phyloP scores from a whole-genome alignment of 2,888 invertebrate genomes.

The Drosophila melanosoma region DNA sequence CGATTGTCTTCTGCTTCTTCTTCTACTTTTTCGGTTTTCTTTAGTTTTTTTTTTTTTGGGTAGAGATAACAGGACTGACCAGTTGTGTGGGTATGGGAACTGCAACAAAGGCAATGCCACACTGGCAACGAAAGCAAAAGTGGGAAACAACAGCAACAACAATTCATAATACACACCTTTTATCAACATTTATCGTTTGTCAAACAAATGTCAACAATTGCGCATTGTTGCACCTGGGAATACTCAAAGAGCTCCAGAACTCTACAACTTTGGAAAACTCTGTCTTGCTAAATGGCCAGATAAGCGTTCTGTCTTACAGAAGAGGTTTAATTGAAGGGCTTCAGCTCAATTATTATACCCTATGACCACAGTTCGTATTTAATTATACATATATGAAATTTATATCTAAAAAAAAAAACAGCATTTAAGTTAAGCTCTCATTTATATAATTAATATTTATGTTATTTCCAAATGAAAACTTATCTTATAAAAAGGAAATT shows the following conservation, averaged over 20 bases:
- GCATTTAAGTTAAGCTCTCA: not conserved
- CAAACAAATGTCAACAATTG: conserved; percentile 78
- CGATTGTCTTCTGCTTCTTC: not conserved
- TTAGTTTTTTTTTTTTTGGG: conserved; percentile 39
- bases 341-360: conserved; percentile 31
- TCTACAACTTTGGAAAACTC: conserved; percentile 31
- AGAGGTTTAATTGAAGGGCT: conserved; percentile 49
- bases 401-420: not conserved
- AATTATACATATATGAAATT: not conserved
- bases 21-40: conserved; percentile 1
- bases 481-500: not conserved
- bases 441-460: not conserved
- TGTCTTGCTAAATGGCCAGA: conserved; percentile 63
- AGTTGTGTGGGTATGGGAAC: conserved; percentile 60
- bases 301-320: conserved; percentile 45
- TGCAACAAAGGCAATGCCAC: conserved; percentile 47
- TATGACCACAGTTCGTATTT: not conserved
- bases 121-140: conserved; percentile 60
- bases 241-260: conserved; percentile 17
- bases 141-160: conserved; percentile 37
- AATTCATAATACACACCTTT: conserved; percentile 54
- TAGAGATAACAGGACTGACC: conserved; percentile 63
- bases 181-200: conserved; percentile 72
- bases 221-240: conserved; percentile 76
- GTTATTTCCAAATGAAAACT: not conserved